Evolutionary conservation across 2,888 invertebrate species (phyloP).

Genomic region (Electrophaes corylata): DNA sequence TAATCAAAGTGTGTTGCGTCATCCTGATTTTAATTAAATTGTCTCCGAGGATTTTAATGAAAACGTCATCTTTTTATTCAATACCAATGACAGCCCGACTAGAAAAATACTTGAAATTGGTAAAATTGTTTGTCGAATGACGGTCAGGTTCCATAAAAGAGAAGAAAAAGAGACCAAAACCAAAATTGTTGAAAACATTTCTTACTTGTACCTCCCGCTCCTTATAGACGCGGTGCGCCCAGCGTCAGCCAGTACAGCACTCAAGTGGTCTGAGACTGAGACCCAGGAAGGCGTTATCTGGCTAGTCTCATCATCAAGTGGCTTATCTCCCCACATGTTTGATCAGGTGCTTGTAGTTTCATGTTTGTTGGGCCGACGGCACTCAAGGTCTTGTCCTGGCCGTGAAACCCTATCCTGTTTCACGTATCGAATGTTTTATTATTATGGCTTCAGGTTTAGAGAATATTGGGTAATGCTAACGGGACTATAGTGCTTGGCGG

Average conservation of each 20-base stretch:
- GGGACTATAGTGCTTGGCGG: too few relatives aligned
- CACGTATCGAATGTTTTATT: constrained; percentile 53
- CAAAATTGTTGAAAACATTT: background rate
- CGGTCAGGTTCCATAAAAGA: too few relatives aligned
- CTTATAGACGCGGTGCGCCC: background rate
- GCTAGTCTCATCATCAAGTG: constrained; percentile 77
- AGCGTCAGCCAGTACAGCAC: background rate
- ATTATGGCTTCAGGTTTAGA: constrained; percentile 49
- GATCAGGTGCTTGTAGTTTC: constrained; percentile 78
- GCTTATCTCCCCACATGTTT: constrained; percentile 80
- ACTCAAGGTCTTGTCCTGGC: constrained; percentile 71
- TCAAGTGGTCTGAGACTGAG: constrained; percentile 55
- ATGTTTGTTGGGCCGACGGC: constrained; percentile 50
- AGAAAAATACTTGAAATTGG: too few relatives aligned
- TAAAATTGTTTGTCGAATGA: too few relatives aligned
- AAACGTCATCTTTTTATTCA: too few relatives aligned
- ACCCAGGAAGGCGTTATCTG: constrained; percentile 74
- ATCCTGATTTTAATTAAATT: too few relatives aligned
- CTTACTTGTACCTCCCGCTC: background rate
- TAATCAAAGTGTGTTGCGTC: too few relatives aligned
- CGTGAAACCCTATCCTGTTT: constrained; percentile 64
- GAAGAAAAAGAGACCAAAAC: background rate
- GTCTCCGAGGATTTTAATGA: too few relatives aligned
- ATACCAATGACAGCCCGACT: too few relatives aligned
- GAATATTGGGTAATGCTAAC: constrained; percentile 25